A percentile compares a stretch with the other conserved stretches of the same genome.
Evolutionary conservation across 1,140 invertebrate species (phyloP).

Genomic region (Drosophila kanapiae): DNA sequence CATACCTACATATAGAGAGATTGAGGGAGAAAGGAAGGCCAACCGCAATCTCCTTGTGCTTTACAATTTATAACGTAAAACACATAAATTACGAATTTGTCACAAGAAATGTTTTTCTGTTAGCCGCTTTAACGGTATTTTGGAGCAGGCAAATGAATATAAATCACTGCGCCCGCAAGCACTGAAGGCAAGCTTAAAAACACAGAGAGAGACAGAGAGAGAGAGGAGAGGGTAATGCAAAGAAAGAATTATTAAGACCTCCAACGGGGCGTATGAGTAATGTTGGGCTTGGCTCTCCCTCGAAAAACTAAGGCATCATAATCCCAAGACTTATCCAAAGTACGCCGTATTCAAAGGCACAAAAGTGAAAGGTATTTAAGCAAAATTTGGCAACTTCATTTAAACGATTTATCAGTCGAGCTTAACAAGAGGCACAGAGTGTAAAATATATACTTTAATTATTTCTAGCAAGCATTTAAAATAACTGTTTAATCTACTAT

Average conservation of each 20-base stretch:
- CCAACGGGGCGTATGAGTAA: conserved; percentile 43
- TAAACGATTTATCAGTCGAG: background rate
- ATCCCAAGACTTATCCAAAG: conserved; percentile 18
- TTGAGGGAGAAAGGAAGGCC: background rate
- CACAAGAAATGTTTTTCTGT: conserved; percentile 64
- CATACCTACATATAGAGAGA: conserved; percentile 4
- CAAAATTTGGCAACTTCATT: background rate
- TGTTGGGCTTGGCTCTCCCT: conserved; percentile 5
- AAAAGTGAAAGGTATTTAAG: conserved; percentile 7
- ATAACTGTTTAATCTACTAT: no score
- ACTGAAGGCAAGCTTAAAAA: conserved; percentile 16
- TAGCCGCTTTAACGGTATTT: conserved; percentile 73
- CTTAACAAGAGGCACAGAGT: background rate
- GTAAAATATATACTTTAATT: background rate
- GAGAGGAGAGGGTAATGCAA: conserved; percentile 4
- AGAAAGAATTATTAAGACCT: conserved; percentile 24
- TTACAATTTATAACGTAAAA: conserved; percentile 68
- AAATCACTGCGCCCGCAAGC: conserved; percentile 50
- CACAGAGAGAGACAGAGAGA: background rate
- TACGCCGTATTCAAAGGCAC: conserved; percentile 6
- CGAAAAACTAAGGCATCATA: conserved; percentile 11
- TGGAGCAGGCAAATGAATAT: conserved; percentile 64
- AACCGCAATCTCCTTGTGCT: conserved; percentile 43
- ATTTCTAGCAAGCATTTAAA: background rate
- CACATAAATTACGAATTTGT: conserved; percentile 73